Evolutionary conservation across 2,797 vertebrate species (phyloP).

Genomic region (Arctocebus calabarensis): DNA sequence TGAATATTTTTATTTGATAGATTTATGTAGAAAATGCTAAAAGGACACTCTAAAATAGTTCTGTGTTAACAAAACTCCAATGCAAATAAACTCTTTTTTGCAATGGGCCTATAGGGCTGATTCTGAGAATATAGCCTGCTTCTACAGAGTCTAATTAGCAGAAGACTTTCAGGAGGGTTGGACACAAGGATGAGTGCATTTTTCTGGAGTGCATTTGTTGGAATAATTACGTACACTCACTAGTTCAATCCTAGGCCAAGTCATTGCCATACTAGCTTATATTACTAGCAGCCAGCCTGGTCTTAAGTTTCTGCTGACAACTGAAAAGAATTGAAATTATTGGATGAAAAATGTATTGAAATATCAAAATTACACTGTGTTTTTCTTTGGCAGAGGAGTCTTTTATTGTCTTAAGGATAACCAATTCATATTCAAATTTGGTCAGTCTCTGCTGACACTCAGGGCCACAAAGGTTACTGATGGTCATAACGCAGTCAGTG

Average conservation of each 20-base stretch:
- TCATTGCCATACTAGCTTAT: not conserved
- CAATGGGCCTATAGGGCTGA: not conserved
- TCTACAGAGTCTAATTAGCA: not conserved
- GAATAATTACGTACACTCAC: not conserved
- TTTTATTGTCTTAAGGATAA: constrained; percentile 30
- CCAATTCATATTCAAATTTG: not conserved
- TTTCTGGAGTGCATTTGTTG: not conserved
- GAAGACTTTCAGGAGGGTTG: not conserved
- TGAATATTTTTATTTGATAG: not conserved
- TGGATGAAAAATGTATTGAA: not conserved
- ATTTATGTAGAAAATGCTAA: constrained; percentile 30
- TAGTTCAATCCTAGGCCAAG: not conserved
- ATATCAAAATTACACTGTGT: not conserved
- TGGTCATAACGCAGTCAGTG: not conserved
- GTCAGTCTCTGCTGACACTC: not conserved
- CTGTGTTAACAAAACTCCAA: not conserved
- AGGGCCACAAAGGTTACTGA: not conserved
- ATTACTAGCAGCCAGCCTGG: not conserved
- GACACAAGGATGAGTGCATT: not conserved
- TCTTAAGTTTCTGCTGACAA: constrained; percentile 14
- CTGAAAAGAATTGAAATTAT: not conserved
- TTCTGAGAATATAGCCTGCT: not conserved
- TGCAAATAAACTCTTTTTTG: not conserved
- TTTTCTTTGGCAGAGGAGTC: not conserved
- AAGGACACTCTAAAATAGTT: not conserved